Evolutionary conservation across 2,113 vertebrate genomes (phyloP), one percentile per base, ranked within the genome.

Genomic region (Microtus montanus): DNA sequence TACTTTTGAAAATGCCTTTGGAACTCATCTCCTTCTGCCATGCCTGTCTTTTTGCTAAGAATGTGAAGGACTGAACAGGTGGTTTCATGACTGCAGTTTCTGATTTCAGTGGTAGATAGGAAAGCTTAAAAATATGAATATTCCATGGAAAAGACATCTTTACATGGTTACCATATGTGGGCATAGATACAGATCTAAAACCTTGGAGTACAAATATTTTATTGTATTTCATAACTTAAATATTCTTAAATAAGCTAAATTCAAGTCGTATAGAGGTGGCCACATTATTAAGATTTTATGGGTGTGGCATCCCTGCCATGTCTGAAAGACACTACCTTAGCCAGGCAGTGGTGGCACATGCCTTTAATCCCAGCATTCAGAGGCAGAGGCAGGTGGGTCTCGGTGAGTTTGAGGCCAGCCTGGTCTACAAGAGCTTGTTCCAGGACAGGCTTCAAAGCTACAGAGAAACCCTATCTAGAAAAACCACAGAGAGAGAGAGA

Each of bases 1-100:
- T 73, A 79, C 83, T 93, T 94, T 90, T 70, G 79, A 41, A 91
- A 93, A 75, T 90, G n/a, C 4, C 28, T 84, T 90, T 24, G 66
- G 44, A 92, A 86, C 11, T 85, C 52, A 35, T 14, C 24, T 87
- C 44, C 61, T 82, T 94, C 64, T 87, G 63, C 30, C 64, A 2
- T 52, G 71, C 14, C 28, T 54, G 30, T 82, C 11, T 70, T 28
- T 93, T 87, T 8, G 30, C 10, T 49, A 66, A 2, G 17, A 73
- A 49, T 9, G 71, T 52, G 7, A 5, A 2, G 80, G 38, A 54
- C 70, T 44, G 17, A 85, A 73, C 1, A 54, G 15, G 28, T 84
- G 35, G 35, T 14, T 71, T 71, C 49, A 33, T 63, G n/a, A 3
- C 58, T 91, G 2, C 30, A 13, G 52, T 75, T 77, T 87, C 47